Evolutionary conservation across 2,888 invertebrate species (phyloP).

Genomic region (Drosophila neoperkinsi): DNA sequence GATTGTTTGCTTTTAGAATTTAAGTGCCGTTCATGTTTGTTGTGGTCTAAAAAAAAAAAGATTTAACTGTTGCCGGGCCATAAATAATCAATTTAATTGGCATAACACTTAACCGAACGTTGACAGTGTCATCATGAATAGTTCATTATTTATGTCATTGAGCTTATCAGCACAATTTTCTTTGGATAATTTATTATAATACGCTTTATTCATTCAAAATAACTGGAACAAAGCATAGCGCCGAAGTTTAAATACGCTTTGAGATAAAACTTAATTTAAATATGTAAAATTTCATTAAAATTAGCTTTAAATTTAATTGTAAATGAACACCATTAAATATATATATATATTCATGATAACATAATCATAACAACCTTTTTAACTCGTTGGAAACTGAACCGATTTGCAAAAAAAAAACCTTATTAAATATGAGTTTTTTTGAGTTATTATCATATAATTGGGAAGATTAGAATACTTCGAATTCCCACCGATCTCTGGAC

Average conservation of each 20-base stretch:
- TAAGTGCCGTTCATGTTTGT: slow-evolving; percentile 8
- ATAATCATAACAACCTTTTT: too few relatives aligned
- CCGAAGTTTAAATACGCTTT: background rate
- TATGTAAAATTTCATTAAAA: too few relatives aligned
- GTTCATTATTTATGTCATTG: background rate
- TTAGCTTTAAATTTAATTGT: too few relatives aligned
- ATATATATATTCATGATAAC: too few relatives aligned
- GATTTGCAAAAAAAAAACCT: too few relatives aligned
- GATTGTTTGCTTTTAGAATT: background rate
- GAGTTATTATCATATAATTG: too few relatives aligned
- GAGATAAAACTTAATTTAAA: background rate
- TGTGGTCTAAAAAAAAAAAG: slow-evolving; percentile 3
- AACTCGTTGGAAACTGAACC: too few relatives aligned
- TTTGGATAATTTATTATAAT: background rate
- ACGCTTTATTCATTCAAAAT: too few relatives aligned
- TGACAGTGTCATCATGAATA: background rate
- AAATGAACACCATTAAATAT: too few relatives aligned
- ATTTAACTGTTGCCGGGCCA: slow-evolving; percentile 9
- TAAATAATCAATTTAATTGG: slow-evolving; percentile 3
- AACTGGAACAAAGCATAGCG: background rate
- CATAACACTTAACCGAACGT: background rate
- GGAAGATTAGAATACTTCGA: too few relatives aligned
- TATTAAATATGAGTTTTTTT: too few relatives aligned
- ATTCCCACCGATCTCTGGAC: too few relatives aligned
- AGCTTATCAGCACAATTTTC: background rate